A percentile compares a stretch with the other conserved stretches of the same genome.
phyloP scores from a whole-genome alignment of 2,888 invertebrate genomes.

The Scelioninae gen. 1 region DNA sequence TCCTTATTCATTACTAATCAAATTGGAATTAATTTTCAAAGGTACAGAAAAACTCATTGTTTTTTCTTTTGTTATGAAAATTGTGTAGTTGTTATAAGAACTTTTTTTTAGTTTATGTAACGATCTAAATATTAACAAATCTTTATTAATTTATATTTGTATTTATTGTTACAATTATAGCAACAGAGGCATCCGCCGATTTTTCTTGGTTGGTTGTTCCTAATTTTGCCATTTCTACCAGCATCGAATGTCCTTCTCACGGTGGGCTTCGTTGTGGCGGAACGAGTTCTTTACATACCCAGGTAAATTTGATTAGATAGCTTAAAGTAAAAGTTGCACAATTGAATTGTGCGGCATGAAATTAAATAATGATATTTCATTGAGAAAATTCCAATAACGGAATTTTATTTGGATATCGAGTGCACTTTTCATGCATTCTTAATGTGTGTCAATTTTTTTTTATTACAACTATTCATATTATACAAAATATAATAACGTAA shows the following conservation, averaged over 20 bases:
- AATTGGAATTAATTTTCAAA: too few relatives aligned
- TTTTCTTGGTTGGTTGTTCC: conserved; percentile 89
- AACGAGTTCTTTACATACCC: conserved; percentile 94
- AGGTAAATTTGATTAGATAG: conserved; percentile 85
- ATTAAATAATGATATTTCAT: conserved; percentile 27
- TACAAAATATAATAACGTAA: too few relatives aligned
- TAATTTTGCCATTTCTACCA: conserved; percentile 93
- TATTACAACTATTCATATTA: too few relatives aligned
- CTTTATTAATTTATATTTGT: conserved; percentile 22
- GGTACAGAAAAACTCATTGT: too few relatives aligned
- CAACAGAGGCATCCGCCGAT: conserved; percentile 88
- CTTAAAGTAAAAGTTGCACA: conserved; percentile 41
- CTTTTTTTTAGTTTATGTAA: too few relatives aligned
- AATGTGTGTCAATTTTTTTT: conserved; percentile 1
- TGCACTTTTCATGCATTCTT: conserved; percentile 6
- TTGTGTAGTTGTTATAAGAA: too few relatives aligned
- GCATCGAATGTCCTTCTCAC: conserved; percentile 93
- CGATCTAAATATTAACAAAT: too few relatives aligned
- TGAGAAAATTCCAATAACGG: conserved; percentile 59
- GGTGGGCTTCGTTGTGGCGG: conserved; percentile 93
- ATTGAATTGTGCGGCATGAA: conserved; percentile 17
- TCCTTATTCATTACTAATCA: too few relatives aligned
- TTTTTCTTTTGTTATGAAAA: too few relatives aligned
- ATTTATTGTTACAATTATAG: too few relatives aligned
- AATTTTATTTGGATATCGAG: conserved; percentile 8